phyloP scores from a whole-genome alignment of 2,113 vertebrate species.

The Trachemys scripta region DNA sequence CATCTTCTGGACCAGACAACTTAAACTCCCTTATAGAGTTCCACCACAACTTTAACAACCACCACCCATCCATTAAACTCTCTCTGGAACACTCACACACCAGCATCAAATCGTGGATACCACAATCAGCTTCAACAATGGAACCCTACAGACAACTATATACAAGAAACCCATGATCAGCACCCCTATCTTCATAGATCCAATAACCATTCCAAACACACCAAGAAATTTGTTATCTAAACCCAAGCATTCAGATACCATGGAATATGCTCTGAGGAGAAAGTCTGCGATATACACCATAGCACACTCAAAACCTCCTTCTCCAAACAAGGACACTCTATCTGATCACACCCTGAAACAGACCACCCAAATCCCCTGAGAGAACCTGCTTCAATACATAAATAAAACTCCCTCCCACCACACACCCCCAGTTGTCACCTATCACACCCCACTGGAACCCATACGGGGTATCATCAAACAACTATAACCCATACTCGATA shows the following conservation, averaged over 20 bases:
- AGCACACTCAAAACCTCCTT: background rate
- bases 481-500: background rate
- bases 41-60: background rate
- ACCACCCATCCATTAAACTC: background rate
- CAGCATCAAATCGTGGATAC: background rate
- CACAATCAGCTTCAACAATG: background rate
- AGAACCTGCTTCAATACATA: background rate
- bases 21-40: background rate
- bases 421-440: background rate
- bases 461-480: background rate
- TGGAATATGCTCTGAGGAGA: background rate
- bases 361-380: background rate
- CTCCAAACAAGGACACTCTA: background rate
- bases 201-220: background rate
- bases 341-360: background rate
- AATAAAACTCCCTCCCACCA: background rate
- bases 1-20: background rate
- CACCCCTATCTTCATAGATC: background rate
- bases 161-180: background rate
- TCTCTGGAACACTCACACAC: background rate
- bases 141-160: background rate
- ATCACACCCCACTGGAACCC: background rate
- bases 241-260: background rate
- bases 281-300: background rate
- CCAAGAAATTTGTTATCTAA: background rate